Conservation (phyloP, 2,797 vertebrate species). For the Sebastes cheni region DNA sequence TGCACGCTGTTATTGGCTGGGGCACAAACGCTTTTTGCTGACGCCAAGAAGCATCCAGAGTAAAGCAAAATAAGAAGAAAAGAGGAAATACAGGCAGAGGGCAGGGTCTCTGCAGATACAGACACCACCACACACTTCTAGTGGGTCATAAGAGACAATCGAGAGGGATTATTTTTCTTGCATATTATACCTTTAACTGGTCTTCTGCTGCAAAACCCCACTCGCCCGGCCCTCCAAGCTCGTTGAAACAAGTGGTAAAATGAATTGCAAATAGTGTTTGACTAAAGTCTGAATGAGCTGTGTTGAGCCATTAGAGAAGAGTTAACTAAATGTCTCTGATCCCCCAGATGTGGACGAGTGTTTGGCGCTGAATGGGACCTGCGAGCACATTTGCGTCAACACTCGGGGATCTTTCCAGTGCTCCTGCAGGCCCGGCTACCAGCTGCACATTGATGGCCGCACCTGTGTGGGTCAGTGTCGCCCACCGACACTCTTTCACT, state of each 20-base stretch:
- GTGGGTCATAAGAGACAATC: no score
- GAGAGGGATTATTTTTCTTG: no score
- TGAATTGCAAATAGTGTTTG: background rate
- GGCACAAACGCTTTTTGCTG: no score
- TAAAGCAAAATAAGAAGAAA: no score
- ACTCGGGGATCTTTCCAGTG: conserved; percentile 82
- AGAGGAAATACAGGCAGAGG: no score
- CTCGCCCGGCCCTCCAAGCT: background rate
- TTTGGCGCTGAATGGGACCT: conserved; percentile 63
- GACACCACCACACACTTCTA: no score
- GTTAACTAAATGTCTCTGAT: conserved; percentile 24
- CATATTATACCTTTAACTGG: no score
- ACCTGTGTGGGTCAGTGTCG: conserved; percentile 83
- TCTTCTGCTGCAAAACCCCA: background rate
- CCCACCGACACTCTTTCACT: conserved; percentile 1
- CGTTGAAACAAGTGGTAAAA: background rate
- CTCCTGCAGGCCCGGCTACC: conserved; percentile 80
- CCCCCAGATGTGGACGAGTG: conserved; percentile 84
- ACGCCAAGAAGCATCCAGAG: no score
- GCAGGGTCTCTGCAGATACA: no score
- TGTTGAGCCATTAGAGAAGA: background rate
- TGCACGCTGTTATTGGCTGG: no score
- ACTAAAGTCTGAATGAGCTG: background rate
- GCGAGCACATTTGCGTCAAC: conserved; percentile 83
- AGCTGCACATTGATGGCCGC: conserved; percentile 84